Evolutionary conservation across 1,140 invertebrate genomes (phyloP).

Genomic region (Drosophila navojoa): DNA sequence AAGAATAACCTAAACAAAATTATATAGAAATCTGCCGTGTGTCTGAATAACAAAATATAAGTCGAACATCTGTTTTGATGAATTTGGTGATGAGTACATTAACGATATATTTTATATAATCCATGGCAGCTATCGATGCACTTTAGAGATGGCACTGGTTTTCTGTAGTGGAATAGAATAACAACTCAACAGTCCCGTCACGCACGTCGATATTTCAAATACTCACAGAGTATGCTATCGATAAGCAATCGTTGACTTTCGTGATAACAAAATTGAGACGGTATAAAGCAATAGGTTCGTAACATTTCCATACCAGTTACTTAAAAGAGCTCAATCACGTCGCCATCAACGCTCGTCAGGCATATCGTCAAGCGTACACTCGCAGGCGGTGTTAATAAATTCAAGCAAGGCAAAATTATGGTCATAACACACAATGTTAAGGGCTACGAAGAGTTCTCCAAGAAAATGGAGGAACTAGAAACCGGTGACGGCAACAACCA

Average conservation of each 20-base stretch:
- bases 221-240: conserved; percentile 8
- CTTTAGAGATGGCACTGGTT: neutral
- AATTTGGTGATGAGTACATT: conserved; percentile 8
- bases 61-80: conserved; percentile 52
- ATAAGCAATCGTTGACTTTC: conserved; percentile 15
- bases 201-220: too few species aligned
- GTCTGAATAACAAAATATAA: conserved; percentile 40
- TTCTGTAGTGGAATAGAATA: neutral
- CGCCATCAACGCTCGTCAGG: conserved; percentile 38
- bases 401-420: conserved; percentile 84
- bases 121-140: neutral
- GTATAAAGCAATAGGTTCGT: conserved; percentile 42
- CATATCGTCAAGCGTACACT: conserved; percentile 48
- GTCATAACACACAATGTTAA: conserved; percentile 85
- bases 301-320: conserved; percentile 41
- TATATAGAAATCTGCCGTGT: conserved; percentile 8
- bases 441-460: conserved; percentile 86
- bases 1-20: conserved; percentile 20
- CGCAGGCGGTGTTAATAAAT: conserved; percentile 37
- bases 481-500: conserved; percentile 71
- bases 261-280: conserved; percentile 32
- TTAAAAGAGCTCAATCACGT: conserved; percentile 62
- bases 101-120: conserved; percentile 35
- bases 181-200: neutral
- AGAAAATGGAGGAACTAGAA: conserved; percentile 85